phyloP scores from a whole-genome alignment of 2,113 vertebrate genomes.

The Thymallus thymallus region DNA sequence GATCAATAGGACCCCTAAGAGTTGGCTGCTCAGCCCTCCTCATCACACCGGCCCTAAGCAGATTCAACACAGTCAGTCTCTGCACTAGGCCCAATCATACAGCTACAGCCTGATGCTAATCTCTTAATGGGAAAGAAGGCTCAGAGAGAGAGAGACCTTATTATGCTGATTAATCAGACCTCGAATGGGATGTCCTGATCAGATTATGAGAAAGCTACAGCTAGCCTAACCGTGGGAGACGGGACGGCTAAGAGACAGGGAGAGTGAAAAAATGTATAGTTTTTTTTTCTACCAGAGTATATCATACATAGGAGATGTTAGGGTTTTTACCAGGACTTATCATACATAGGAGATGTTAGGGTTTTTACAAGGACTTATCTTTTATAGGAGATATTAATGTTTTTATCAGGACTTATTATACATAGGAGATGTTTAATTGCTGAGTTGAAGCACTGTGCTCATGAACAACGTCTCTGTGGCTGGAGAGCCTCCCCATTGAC shows the following conservation, averaged over 20 bases:
- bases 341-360: neutral
- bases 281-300: neutral
- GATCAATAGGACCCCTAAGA: conserved; percentile 66
- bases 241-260: conserved; percentile 12
- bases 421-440: neutral
- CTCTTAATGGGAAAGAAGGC: conserved; percentile 59
- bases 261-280: neutral
- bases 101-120: conserved; percentile 63
- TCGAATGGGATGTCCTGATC: conserved; percentile 66
- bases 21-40: conserved; percentile 45
- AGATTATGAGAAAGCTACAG: conserved; percentile 61
- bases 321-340: too few species aligned
- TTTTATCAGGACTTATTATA: neutral
- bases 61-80: conserved; percentile 17
- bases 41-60: conserved; percentile 37
- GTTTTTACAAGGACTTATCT: neutral
- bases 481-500: neutral
- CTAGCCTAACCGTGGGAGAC: conserved; percentile 12
- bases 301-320: neutral
- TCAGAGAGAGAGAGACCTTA: conserved; percentile 59
- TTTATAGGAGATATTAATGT: neutral
- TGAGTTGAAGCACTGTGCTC: neutral
- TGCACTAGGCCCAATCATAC: conserved; percentile 46
- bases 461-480: neutral
- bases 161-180: conserved; percentile 66